These are phyloP conservation scores for Triops cancriformis DNA, from an alignment of 1,140 invertebrate genomes.

Conservation along the genomic window DNA sequence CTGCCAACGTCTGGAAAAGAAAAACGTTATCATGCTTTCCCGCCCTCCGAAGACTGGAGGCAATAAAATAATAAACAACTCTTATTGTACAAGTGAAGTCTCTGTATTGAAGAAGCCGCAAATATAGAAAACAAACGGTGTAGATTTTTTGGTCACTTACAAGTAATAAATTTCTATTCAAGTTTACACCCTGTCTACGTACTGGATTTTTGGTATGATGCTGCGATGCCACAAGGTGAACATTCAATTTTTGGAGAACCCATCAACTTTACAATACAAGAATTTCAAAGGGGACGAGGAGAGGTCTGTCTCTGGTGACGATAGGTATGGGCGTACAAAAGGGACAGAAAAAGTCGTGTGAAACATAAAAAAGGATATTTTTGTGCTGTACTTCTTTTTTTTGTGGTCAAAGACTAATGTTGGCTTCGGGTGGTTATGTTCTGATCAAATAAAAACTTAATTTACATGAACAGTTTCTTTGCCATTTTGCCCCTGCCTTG, in stretches of 20 bases:
- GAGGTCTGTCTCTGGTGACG: background rate
- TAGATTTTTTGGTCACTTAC: conserved; percentile 12
- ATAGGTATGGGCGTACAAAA: background rate
- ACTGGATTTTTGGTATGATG: conserved; percentile 14
- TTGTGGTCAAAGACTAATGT: background rate
- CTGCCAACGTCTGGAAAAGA: too few relatives aligned
- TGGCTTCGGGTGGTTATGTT: background rate
- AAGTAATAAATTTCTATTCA: conserved; percentile 11
- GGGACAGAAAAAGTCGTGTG: background rate
- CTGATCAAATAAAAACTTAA: background rate
- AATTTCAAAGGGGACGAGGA: background rate
- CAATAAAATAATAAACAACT: background rate
- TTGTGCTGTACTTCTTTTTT: conserved; percentile 6
- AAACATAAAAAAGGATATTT: background rate
- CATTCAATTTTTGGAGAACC: conserved; percentile 7
- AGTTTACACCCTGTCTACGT: conserved; percentile 13
- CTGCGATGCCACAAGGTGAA: conserved; percentile 6
- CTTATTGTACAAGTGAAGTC: background rate
- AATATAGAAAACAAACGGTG: conserved; percentile 14
- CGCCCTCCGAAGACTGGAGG: too few relatives aligned
- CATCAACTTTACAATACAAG: conserved; percentile 14
- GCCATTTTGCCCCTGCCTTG: conserved; percentile 12
- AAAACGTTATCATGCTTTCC: too few relatives aligned
- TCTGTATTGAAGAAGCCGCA: conserved; percentile 13
- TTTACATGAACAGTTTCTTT: background rate